These are phyloP conservation scores for Trichopoda pennipes DNA, from an alignment of 2,888 invertebrate species.

Conservation along the genomic window DNA sequence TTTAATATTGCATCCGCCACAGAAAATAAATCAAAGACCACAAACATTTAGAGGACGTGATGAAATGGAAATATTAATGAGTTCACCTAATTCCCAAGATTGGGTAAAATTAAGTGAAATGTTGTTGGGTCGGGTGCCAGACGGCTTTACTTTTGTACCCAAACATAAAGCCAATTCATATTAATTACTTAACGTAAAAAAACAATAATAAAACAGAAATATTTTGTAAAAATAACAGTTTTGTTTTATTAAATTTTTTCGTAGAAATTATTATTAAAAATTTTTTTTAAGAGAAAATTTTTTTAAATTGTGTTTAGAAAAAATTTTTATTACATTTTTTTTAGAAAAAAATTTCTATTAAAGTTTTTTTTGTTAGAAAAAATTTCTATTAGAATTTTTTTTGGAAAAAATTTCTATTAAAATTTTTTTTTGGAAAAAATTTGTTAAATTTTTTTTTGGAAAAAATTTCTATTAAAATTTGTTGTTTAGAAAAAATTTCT, in stretches of 20 bases:
- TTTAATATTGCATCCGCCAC: slow-evolving; percentile 92
- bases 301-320: too few species aligned
- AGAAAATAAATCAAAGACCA: slow-evolving; percentile 96
- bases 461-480: too few species aligned
- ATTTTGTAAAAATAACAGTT: slow-evolving; percentile 23
- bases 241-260: slow-evolving; percentile 3
- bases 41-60: slow-evolving; percentile 92
- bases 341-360: too few species aligned
- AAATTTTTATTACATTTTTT: too few species aligned
- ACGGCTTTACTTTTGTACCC: slow-evolving; percentile 95
- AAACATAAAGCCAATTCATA: slow-evolving; percentile 99
- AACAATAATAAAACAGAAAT: slow-evolving; percentile 12
- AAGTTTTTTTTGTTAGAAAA: too few species aligned
- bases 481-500: too few species aligned
- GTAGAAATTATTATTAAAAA: slow-evolving; percentile 26
- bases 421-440: too few species aligned
- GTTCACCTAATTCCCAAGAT: slow-evolving; percentile 90
- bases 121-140: slow-evolving; percentile 95
- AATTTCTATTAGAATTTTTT: too few species aligned
- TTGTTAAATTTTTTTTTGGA: too few species aligned
- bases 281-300: slow-evolving; percentile 16
- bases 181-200: slow-evolving; percentile 69
- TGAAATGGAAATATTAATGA: slow-evolving; percentile 95
- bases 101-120: slow-evolving; percentile 98
- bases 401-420: too few species aligned